Percentiles rank a stretch among this genome's conserved stretches.
Evolutionary conservation across 2,888 invertebrate species (phyloP).

Genomic region (Agrochola macilenta): DNA sequence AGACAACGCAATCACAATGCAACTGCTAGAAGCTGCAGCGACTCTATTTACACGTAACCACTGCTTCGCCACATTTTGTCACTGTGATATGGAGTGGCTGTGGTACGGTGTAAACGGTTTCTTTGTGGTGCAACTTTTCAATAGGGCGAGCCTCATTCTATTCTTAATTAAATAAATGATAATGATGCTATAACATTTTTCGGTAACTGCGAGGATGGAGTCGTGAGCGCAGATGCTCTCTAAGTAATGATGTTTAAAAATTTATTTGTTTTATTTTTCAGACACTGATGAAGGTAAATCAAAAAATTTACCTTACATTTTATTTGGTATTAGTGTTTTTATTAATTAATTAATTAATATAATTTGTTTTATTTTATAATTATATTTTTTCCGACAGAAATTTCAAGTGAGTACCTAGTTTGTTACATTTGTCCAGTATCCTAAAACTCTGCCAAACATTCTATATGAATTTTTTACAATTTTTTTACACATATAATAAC

Average conservation of each 20-base stretch:
- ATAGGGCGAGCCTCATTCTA: background rate
- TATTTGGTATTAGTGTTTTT: background rate
- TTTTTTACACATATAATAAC: too few species aligned
- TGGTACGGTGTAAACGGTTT: background rate
- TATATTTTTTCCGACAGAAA: conserved; percentile 35
- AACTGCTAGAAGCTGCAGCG: background rate
- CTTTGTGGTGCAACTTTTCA: background rate
- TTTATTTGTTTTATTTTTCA: conserved; percentile 21
- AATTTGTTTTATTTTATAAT: background rate
- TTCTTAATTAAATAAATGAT: background rate
- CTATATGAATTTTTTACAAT: background rate
- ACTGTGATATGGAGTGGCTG: background rate
- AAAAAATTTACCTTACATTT: background rate
- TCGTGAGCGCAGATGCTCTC: background rate
- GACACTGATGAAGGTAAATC: conserved; percentile 56
- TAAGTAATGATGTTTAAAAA: background rate
- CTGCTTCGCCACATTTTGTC: background rate
- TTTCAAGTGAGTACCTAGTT: conserved; percentile 36
- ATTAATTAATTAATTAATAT: background rate
- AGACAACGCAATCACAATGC: too few species aligned
- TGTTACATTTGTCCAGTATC: conserved; percentile 24
- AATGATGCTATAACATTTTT: too few species aligned
- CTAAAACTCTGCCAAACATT: conserved; percentile 62
- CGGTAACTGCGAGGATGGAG: background rate
- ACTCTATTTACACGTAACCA: background rate